phyloP scores from a whole-genome alignment of 2,113 vertebrate genomes.

The Hyla sarda region DNA sequence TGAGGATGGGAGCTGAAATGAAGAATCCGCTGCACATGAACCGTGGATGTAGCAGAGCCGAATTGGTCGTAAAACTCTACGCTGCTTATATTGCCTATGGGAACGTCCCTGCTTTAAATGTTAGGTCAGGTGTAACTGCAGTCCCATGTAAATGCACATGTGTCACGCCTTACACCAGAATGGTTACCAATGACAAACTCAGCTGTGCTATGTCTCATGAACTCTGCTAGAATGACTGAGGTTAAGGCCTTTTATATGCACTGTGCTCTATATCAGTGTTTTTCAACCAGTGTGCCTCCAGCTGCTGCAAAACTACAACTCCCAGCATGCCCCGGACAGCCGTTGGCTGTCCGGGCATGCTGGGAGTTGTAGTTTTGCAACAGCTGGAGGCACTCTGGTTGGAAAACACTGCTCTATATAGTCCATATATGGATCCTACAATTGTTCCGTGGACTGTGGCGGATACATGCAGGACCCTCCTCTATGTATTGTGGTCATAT shows the following conservation, averaged over 20 bases:
- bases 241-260: not conserved
- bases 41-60: conserved; percentile 5
- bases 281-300: no score
- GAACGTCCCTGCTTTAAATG: no score
- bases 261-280: not conserved
- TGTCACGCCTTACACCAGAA: not conserved
- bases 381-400: no score
- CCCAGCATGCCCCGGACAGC: no score
- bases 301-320: no score
- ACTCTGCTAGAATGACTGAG: no score
- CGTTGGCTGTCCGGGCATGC: no score
- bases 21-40: not conserved
- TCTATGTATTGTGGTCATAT: not conserved
- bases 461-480: not conserved
- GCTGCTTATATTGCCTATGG: no score
- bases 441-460: not conserved
- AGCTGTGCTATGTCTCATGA: not conserved
- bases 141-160: not conserved
- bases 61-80: not conserved
- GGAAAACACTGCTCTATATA: no score
- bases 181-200: not conserved
- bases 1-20: not conserved
- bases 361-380: no score
- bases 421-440: not conserved
- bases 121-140: not conserved